Percentiles rank a stretch among this genome's conserved stretches.
Evolutionary conservation across 2,113 vertebrate genomes (phyloP).

Genomic region (Solea solea): DNA sequence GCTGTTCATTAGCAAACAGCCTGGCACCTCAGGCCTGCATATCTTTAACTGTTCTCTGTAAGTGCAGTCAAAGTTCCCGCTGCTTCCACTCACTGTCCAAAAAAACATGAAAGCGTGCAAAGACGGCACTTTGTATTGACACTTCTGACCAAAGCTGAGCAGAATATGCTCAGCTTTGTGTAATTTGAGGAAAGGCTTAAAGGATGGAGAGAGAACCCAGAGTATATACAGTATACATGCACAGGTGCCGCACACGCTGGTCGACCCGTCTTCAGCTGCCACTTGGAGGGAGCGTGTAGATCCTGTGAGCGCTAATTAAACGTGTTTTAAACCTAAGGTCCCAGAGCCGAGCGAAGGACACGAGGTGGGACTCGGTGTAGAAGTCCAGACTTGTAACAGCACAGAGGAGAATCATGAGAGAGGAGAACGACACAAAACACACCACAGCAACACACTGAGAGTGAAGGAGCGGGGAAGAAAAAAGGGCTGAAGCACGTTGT

Average conservation of each 20-base stretch:
- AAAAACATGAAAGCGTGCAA: conserved; percentile 49
- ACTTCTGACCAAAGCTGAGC: conserved; percentile 16
- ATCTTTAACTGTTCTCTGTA: conserved; percentile 47
- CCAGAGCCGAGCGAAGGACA: conserved; percentile 40
- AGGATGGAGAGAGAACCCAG: conserved; percentile 1
- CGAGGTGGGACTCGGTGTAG: conserved; percentile 9
- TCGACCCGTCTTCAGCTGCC: too few species aligned
- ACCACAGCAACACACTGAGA: conserved; percentile 45
- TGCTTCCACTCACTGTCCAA: conserved; percentile 19
- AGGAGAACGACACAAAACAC: conserved; percentile 36
- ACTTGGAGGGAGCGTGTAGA: conserved; percentile 12
- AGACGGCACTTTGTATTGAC: not conserved
- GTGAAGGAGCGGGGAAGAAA: conserved; percentile 12
- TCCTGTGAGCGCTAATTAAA: conserved; percentile 76
- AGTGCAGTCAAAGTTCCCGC: conserved; percentile 37
- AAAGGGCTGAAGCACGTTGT: conserved; percentile 60
- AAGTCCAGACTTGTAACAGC: conserved; percentile 26
- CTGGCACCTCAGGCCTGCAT: not conserved
- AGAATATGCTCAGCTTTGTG: conserved; percentile 24
- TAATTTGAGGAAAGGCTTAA: conserved; percentile 27
- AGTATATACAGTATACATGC: too few species aligned
- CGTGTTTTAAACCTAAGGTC: conserved; percentile 77
- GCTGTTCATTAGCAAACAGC: conserved; percentile 44
- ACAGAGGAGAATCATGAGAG: conserved; percentile 14
- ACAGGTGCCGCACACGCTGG: too few species aligned